Base-by-base conservation (phyloP, 2,113 vertebrate genomes). In the Mastomys coucha region DNA sequence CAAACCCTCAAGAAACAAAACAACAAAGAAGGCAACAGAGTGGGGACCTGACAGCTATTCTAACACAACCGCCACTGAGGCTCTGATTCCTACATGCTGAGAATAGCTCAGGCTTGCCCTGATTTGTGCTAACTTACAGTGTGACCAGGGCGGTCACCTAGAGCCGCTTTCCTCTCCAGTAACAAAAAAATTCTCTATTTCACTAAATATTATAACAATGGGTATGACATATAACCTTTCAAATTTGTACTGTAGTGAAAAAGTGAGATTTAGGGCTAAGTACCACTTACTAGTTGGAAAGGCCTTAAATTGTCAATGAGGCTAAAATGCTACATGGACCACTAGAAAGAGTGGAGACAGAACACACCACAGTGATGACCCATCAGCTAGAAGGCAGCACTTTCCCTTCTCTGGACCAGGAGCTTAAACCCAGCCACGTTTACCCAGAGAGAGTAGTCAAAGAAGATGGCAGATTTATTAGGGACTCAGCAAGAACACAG, bases 371-470 rank as follows among this genome's bases (percentile, higher is more conserved):
- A 53, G 16, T 13, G 67, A 11, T 4, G 58, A 1, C 3, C 7
- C 20, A 0, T 1, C 10, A 14, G 1, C 12, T 0, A 28, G 73
- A 39, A 70, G 0, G 1, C 4, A 3, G n/a, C 9, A 1, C 24
- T 7, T 33, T 39, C 3, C 20, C 51, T 11, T 33, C 26, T 56
- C 17, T 36, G 39, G 75, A 22, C 91, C n/a, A 58, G 16, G 16
- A 22, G 45, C 4, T 12, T 26, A 42, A 53, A 60, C 53, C 45
- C 31, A 39, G 33, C 2, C 10, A 12, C 0, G 33, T 20, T 0
- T 0, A 45, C n/a, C 76, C 17, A 1, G 45, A 49, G 33, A 16
- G 1, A 58, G 10, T 13, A 36, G 28, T 7, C 22, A 10, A 1
- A 22, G 56, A 86, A 2, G 36, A 22, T 16, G 51, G 56, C 1